Evolutionary conservation across 2,113 vertebrate species (phyloP).

Genomic region (Craseonycteris thonglongyai): DNA sequence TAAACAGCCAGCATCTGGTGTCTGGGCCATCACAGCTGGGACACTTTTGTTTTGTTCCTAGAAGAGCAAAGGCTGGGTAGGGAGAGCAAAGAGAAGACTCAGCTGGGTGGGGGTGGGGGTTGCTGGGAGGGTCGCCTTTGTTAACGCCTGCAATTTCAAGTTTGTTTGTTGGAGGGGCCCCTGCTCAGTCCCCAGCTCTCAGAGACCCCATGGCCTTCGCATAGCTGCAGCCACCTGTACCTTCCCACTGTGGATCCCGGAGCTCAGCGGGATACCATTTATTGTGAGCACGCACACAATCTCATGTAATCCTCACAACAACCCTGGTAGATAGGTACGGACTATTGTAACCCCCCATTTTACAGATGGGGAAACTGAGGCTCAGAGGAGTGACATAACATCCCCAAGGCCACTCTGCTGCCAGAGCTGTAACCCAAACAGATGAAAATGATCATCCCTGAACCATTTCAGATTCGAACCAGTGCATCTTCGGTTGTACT

Average conservation of each 20-base stretch:
- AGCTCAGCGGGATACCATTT: not conserved
- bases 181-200: not conserved
- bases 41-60: constrained; percentile 63
- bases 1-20: constrained; percentile 10
- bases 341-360: not conserved
- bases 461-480: not conserved
- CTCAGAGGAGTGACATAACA: not conserved
- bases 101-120: not conserved
- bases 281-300: not conserved
- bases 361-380: constrained; percentile 21
- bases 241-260: not conserved
- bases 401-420: not conserved
- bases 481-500: not conserved
- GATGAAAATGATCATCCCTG: not conserved
- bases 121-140: not conserved
- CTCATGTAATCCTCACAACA: not conserved
- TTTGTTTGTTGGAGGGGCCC: not conserved
- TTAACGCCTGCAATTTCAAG: not conserved
- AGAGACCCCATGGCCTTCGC: not conserved
- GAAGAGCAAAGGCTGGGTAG: not conserved
- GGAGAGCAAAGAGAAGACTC: not conserved
- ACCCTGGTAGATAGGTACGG: not conserved
- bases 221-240: not conserved
- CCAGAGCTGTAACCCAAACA: not conserved
- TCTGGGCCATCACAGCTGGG: constrained; percentile 37